Evolutionary conservation across 1,140 invertebrate genomes (phyloP).

Genomic region (Apis cerana): DNA sequence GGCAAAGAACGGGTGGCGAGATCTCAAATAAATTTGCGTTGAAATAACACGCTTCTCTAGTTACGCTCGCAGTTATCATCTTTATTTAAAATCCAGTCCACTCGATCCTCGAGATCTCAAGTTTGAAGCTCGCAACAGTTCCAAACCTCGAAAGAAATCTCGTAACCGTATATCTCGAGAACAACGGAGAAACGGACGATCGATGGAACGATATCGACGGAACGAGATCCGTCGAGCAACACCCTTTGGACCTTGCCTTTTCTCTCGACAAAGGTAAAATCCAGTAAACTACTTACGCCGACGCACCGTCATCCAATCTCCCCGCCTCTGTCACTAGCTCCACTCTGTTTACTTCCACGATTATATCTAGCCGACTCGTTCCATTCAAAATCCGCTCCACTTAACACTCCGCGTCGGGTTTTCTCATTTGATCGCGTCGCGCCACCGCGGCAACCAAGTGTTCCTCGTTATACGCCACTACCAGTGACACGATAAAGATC

Average conservation of each 20-base stretch:
- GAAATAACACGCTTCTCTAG: neutral
- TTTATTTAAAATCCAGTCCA: neutral
- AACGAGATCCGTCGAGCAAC: neutral
- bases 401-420: neutral
- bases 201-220: neutral
- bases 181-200: neutral
- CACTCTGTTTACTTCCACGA: neutral
- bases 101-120: neutral
- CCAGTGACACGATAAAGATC: constrained; percentile 32
- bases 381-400: constrained; percentile 32
- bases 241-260: neutral
- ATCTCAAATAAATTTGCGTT: too few relatives aligned
- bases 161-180: neutral
- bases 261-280: neutral
- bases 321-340: neutral
- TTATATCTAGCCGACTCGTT: constrained; percentile 26
- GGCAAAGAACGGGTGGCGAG: neutral
- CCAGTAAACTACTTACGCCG: neutral
- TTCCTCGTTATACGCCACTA: constrained; percentile 30
- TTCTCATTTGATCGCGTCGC: constrained; percentile 12
- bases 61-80: neutral
- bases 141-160: neutral
- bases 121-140: neutral
- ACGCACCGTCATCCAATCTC: neutral
- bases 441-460: neutral